Base-by-base conservation (phyloP, 1,140 invertebrate genomes). In the Drosophila parvula region DNA sequence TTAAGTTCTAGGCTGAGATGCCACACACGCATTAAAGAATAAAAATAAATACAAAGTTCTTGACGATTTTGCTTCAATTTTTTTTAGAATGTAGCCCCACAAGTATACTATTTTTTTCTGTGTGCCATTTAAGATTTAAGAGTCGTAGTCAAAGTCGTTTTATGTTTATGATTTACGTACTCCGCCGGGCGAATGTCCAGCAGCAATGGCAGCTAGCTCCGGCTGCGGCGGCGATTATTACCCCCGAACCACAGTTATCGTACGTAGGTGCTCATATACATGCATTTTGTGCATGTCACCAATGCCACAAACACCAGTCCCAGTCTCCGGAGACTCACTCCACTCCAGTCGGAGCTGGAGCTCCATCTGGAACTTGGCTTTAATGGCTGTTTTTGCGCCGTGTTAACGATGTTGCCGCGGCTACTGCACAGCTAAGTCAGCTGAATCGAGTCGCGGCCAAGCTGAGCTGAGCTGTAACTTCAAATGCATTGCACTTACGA, bases 271-370 rank as follows among this genome's bases (percentile, higher is more conserved):
- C 83, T 89, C 83, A 86, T 88, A 88, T 88, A 89, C 83, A 89
- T 83, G 83, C 84, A 89, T 89, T 88, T 89, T 88, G 84, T 83
- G 83, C 83, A 89, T 88, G 83, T 88, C 83, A 89, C 79, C 81
- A 76, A 84, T 77, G 71, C 79, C 70, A 78, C 65, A 57, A 57
- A 47, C 45, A 12, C 59, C 34, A 74, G 43, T 57, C 64, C 53
- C 74, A 57, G 55, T 62, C 61, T 62, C 45, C 63, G 38, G 32
- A 44, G 56, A 57, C 68, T 41, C 47, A 60, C 40, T 60, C 71
- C 34, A 47, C 22, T 7, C 12, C 28, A 50, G 18, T 56, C 6
- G n/a, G 16, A 34, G 28, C 47, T 32, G 38, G 60, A 56, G 74
- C 53, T 82, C 71, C 45, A 59, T 62, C 55, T 82, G 55, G 41